Evolutionary conservation across 1,140 invertebrate genomes (phyloP).

Genomic region (Caligus rogercresseyi): DNA sequence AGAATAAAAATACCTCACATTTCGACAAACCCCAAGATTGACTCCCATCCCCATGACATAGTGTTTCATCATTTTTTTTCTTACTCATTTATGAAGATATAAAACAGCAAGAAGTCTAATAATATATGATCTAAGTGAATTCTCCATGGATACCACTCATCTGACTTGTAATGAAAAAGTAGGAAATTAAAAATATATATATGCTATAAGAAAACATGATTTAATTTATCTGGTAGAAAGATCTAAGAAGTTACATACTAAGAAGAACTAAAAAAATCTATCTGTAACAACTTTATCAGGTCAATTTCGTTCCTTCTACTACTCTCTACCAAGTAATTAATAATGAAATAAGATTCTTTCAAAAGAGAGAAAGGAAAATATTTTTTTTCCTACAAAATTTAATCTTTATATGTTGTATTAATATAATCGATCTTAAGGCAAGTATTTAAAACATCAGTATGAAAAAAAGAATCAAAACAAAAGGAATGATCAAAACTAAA

Average conservation of each 20-base stretch:
- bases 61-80: too few species aligned
- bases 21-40: too few species aligned
- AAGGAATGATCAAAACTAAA: neutral
- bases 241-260: too few species aligned
- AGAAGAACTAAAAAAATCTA: neutral
- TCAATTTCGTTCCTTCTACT: neutral
- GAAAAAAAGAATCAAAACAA: neutral
- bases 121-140: too few species aligned
- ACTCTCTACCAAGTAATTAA: neutral
- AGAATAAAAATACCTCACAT: too few species aligned
- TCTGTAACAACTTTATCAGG: neutral
- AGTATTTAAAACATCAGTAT: neutral
- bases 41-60: too few species aligned
- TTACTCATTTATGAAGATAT: too few species aligned
- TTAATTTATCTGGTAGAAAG: neutral
- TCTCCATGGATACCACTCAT: too few species aligned
- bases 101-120: neutral
- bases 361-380: too few species aligned
- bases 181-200: neutral
- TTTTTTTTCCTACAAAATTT: neutral
- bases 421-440: neutral
- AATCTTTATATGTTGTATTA: constrained; percentile 1
- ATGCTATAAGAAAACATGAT: neutral
- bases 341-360: neutral
- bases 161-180: neutral